A percentile compares a stretch with the other conserved stretches of the same genome.
Conservation (phyloP, 1,140 invertebrate genomes). For the Macrostomum lignano region DNA sequence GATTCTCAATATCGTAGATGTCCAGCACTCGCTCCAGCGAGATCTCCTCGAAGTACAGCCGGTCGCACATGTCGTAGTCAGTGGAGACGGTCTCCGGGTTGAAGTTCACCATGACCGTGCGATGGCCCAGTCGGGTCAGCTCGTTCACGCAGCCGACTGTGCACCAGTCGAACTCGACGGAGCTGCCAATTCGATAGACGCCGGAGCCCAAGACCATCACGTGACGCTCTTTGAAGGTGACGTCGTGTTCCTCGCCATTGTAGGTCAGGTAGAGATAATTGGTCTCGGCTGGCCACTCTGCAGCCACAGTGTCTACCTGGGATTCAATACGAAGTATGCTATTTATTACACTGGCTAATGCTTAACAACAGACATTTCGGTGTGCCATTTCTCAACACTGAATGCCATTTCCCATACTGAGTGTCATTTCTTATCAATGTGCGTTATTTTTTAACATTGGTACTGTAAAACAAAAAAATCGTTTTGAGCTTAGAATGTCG, state of each 20-base stretch:
- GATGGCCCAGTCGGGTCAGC: constrained; percentile 43
- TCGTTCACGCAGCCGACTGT: constrained; percentile 79
- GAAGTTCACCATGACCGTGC: constrained; percentile 95
- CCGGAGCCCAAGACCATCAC: constrained; percentile 52
- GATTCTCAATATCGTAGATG: constrained; percentile 71
- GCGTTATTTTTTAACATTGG: too few species aligned
- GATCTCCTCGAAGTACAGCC: constrained; percentile 95
- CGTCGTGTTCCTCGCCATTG: constrained; percentile 56
- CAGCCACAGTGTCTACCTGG: constrained; percentile 80
- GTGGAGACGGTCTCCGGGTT: constrained; percentile 98
- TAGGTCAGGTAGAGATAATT: constrained; percentile 95
- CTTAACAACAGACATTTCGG: too few species aligned
- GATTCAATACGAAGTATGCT: too few species aligned
- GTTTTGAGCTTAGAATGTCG: too few species aligned
- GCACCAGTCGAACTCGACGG: constrained; percentile 98
- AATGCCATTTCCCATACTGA: too few species aligned
- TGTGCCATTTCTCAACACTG: too few species aligned
- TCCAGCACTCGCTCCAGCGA: constrained; percentile 97
- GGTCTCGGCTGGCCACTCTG: constrained; percentile 87
- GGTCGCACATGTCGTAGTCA: constrained; percentile 95
- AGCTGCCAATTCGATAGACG: constrained; percentile 89
- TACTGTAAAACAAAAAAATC: too few species aligned
- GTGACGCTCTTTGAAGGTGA: constrained; percentile 46
- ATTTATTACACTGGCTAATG: too few species aligned
- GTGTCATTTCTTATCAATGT: too few species aligned